phyloP scores from a whole-genome alignment of 1,140 invertebrate species.

The Temnothorax longispinosus region DNA sequence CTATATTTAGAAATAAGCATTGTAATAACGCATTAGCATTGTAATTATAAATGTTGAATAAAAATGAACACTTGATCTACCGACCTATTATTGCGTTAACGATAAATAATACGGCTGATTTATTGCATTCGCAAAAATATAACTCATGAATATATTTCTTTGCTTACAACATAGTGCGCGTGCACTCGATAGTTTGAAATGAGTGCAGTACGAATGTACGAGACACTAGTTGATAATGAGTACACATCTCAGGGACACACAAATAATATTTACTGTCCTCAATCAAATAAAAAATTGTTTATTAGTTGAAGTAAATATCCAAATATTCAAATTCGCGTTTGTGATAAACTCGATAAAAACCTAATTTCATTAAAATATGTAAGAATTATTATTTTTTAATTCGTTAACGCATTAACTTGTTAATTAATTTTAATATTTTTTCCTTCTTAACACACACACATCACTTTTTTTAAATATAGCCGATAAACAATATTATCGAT shows the following conservation, averaged over 20 bases:
- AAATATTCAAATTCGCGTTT: neutral
- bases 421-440: too few relatives aligned
- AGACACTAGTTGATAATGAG: neutral
- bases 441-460: too few relatives aligned
- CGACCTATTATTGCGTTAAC: neutral
- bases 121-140: neutral
- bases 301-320: neutral
- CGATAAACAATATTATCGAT: too few relatives aligned
- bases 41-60: slow-evolving; percentile 9
- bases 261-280: neutral
- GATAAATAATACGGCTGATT: neutral
- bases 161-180: neutral
- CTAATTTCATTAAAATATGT: neutral
- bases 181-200: neutral
- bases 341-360: neutral
- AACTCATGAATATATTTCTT: neutral
- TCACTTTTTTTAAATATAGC: too few relatives aligned
- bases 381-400: neutral
- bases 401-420: neutral
- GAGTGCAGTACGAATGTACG: too few relatives aligned
- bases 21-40: neutral
- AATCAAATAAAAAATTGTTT: neutral
- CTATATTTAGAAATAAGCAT: neutral
- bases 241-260: neutral
- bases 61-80: neutral